Evolutionary conservation across 2,888 invertebrate genomes (phyloP), one percentile per base, ranked within the genome.

Genomic region (Lithophane ornitopus): DNA sequence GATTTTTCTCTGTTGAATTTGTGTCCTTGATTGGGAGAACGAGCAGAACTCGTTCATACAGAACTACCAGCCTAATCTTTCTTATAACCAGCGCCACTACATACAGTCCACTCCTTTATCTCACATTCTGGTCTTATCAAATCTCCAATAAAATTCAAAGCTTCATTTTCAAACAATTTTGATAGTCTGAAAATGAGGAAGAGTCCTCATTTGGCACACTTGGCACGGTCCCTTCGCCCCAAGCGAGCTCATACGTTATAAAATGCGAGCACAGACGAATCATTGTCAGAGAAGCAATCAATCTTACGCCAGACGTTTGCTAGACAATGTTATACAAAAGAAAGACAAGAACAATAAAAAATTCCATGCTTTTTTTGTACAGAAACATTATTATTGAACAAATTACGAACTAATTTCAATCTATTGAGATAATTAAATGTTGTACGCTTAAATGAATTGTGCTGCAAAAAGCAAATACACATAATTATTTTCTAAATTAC

Each of bases 281-380:
- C 56, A 65, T 68, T 82, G 80, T 80, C 59, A 59, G 76, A 73
- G 67, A 16, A 70, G 66, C 79, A 3, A 82, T 80, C 70, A 82
- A 80, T 82, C 80, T 79, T 69, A 4, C 12, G 28, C 63, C 66
- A 82, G 82, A 82, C 82, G 72, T 9, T 3, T 4, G 49, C 41
- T 73, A 76, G 82, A 80, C 80, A 44, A n/a, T 61, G 26, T 49
- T 49, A 26, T 58, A 41, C 16, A 59, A 76, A 73, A 70, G n/a
- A 80, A 70, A 62, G 59, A 41, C 67, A 39, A 52, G 49, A 73
- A 68, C 26, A 58, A 54, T 34, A 46, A 58, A 54, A 79, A 66
- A 79, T 63, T 70, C 9, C 49, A 49, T 9, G 22, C 3, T 22
- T 49, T 12, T 78, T 66, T 71, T 66, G 34, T 22, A 12, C 4